Evolutionary conservation across 2,113 vertebrate species (phyloP), one percentile per base, ranked within the genome.

Genomic region (Rhizomys pruinosus): DNA sequence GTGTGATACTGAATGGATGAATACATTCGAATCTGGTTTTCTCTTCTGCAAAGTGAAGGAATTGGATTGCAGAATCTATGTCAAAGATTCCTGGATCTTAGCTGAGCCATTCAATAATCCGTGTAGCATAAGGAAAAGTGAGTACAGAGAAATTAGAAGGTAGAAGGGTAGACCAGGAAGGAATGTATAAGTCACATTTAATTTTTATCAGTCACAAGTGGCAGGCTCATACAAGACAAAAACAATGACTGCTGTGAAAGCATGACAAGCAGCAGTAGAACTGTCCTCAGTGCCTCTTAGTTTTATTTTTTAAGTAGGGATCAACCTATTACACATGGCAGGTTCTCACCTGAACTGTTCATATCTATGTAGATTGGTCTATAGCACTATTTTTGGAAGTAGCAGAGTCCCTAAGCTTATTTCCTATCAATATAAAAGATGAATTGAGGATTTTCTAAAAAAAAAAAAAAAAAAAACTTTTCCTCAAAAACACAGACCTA

Each of bases 361-460:
- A 3, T 80, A 39, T 93, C 72, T 72, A 25, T 85, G 55, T 64
- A 90, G 85, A 95, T 85, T 23, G 74, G 5, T n/a, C 57, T 23
- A 90, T 66, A 92, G 59, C 69, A 94, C 44, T 95, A 89, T 86
- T 69, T n/a, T 81, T 34, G 74, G 61, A 89, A 87, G 68, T 74
- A 81, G 85, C 44, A 86, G 47, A 93, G 92, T 72, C 59, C 37
- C 55, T 37, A 57, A 76, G 13, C 55, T 77, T 95, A 89, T 91
- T 95, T 96, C 55, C 76, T 94, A 78, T 92, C 84, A 93, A 87
- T 44, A 71, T 86, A 93, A 96, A 96, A 52, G 42, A 64, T 68
- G 25, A 92, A 84, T 95, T 69, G 80, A 55, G 64, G 79, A 34
- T 92, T 94, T 95, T 94, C 91, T 89, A 95, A 95, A 96, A 94